These are phyloP conservation scores for Manis pentadactyla DNA, from an alignment of 2,797 vertebrate species.

Conservation along the genomic window DNA sequence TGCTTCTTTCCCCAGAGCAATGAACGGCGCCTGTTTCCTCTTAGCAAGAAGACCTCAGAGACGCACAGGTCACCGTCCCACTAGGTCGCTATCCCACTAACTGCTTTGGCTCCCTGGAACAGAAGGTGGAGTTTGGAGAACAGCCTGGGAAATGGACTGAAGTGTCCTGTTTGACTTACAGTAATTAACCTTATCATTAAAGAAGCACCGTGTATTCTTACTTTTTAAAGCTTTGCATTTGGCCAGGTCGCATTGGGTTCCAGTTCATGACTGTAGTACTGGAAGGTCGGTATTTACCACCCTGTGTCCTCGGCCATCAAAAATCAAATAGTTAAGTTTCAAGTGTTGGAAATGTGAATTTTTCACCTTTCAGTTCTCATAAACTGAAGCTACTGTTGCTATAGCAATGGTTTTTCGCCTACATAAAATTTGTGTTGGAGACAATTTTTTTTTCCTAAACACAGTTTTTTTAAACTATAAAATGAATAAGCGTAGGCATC, in stretches of 20 bases:
- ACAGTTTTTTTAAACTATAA: conserved; percentile 62
- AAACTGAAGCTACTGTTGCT: conserved; percentile 67
- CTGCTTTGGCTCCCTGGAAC: neutral
- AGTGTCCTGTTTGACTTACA: neutral
- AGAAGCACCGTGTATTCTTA: neutral
- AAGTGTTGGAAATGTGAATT: conserved; percentile 33
- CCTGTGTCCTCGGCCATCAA: neutral
- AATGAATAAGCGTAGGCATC: conserved; percentile 56
- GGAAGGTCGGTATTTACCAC: neutral
- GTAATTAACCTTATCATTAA: neutral
- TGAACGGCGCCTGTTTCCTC: neutral
- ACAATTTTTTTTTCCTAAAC: conserved; percentile 60
- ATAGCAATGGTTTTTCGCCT: conserved; percentile 68
- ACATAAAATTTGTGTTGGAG: conserved; percentile 72
- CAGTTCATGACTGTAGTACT: neutral
- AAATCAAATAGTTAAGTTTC: neutral
- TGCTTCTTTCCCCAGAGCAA: neutral
- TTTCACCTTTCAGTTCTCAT: conserved; percentile 51
- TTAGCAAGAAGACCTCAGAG: neutral
- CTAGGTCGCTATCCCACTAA: neutral
- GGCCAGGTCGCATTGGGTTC: neutral
- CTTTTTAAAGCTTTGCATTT: neutral
- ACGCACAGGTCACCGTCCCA: neutral
- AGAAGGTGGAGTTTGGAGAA: neutral
- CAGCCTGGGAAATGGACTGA: neutral